phyloP scores from a whole-genome alignment of 2,888 invertebrate genomes.

The Limnephilus lunatus region DNA sequence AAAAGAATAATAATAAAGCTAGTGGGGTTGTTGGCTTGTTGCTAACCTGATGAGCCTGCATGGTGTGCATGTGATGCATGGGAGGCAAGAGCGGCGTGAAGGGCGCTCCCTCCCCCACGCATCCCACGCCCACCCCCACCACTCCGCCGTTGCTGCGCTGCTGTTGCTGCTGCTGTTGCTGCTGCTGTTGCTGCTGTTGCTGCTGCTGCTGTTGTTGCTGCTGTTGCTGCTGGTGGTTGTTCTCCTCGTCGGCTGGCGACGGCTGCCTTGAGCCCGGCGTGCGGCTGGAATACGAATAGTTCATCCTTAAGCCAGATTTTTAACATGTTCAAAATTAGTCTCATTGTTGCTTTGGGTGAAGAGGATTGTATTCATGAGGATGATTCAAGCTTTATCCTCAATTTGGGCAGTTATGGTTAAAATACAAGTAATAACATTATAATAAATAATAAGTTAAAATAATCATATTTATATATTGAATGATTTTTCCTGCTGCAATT shows the following conservation, averaged over 20 bases:
- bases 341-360: conserved; percentile 18
- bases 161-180: conserved; percentile 71
- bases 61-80: conserved; percentile 73
- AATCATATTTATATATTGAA: neutral
- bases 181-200: conserved; percentile 70
- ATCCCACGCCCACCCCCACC: conserved; percentile 75
- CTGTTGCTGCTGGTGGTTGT: conserved; percentile 71
- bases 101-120: conserved; percentile 70
- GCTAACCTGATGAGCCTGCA: conserved; percentile 74
- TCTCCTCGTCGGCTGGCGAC: conserved; percentile 92
- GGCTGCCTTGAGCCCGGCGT: conserved; percentile 94
- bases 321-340: conserved; percentile 26
- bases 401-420: neutral
- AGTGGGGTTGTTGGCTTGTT: too few species aligned
- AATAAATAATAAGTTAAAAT: too few species aligned
- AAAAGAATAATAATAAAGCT: too few species aligned
- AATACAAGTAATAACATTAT: too few species aligned
- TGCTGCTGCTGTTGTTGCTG: conserved; percentile 71
- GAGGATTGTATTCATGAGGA: neutral
- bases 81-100: conserved; percentile 76
- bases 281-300: conserved; percentile 79
- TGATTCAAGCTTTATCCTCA: neutral
- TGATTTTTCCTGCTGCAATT: neutral
- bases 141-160: conserved; percentile 75
- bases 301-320: conserved; percentile 48